Evolutionary conservation across 2,797 vertebrate species (phyloP), one percentile per base, ranked within the genome.

Genomic region (Odontamblyopus rebecca): DNA sequence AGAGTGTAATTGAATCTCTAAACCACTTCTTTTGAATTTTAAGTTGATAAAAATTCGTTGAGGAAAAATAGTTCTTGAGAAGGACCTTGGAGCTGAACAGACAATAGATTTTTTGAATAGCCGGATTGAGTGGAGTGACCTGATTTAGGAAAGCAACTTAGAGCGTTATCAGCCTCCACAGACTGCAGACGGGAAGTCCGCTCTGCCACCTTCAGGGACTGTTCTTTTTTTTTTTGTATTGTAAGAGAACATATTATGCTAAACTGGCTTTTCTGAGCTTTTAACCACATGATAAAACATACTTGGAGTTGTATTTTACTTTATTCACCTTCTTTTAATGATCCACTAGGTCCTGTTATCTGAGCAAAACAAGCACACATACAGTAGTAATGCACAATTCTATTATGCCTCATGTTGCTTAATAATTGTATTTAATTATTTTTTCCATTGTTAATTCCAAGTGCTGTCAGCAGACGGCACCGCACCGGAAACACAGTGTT

Each of bases 101-200:
- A 70, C 74, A 63, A 84, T 86, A 70, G 50, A 71, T 79, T 83
- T 67, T 69, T 86, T 81, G 80, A 71, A 81, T 81, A 85, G 79
- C 66, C 81, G 6, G 60, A 61, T 79, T 78, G 79, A 86, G 78
- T 66, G 61, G 74, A 89, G 81, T 87, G 85, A 89, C 86, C 88
- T 81, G 61, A 71, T 88, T 88, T 78, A 85, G 76, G 80, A 84
- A 67, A 82, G 53, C 86, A 90, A 89, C 86, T 82, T 82, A 74
- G 82, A 6, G 73, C 54, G 76, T 89, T 88, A 89, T 90, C 87
- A 56, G 79, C 80, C 81, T 70, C 73, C 64, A 3, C 56, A 73
- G 76, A 83, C 77, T 82, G 76, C 84, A 81, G 71, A 83, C 23
- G 81, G 73, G 84, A 85, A 61, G 76, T 80, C 75, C 76, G 76